phyloP scores from a whole-genome alignment of 1,140 invertebrate species.

The Wiebesia pumilae region DNA sequence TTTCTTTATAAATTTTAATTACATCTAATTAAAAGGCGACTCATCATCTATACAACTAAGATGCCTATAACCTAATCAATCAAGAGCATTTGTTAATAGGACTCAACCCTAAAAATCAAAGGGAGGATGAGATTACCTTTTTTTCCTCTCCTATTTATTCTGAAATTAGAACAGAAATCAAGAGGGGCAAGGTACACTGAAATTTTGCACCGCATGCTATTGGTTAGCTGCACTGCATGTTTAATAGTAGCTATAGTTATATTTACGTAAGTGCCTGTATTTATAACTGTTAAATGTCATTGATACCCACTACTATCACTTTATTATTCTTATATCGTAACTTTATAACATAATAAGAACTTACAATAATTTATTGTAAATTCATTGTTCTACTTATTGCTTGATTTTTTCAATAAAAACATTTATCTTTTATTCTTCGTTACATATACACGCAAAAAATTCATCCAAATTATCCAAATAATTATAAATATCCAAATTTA shows the following conservation, averaged over 20 bases:
- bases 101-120: not conserved
- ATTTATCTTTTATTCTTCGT: conserved; percentile 21
- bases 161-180: not conserved
- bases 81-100: conserved; percentile 16
- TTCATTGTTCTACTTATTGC: not conserved
- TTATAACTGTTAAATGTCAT: conserved; percentile 7
- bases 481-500: no score
- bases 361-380: not conserved
- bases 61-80: conserved; percentile 33
- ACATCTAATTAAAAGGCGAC: not conserved
- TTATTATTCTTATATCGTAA: not conserved
- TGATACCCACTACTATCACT: not conserved
- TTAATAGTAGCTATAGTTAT: conserved; percentile 6
- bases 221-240: conserved; percentile 12
- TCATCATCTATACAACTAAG: not conserved
- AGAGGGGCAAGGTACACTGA: conserved; percentile 45
- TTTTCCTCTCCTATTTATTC: not conserved
- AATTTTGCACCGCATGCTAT: conserved; percentile 33
- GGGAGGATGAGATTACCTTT: not conserved
- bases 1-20: conserved; percentile 3
- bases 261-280: not conserved
- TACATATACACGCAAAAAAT: conserved; percentile 10
- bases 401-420: not conserved
- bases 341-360: not conserved
- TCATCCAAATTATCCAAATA: not conserved